Conservation (phyloP, 2,797 vertebrate species). For the Anguilla marmorata region DNA sequence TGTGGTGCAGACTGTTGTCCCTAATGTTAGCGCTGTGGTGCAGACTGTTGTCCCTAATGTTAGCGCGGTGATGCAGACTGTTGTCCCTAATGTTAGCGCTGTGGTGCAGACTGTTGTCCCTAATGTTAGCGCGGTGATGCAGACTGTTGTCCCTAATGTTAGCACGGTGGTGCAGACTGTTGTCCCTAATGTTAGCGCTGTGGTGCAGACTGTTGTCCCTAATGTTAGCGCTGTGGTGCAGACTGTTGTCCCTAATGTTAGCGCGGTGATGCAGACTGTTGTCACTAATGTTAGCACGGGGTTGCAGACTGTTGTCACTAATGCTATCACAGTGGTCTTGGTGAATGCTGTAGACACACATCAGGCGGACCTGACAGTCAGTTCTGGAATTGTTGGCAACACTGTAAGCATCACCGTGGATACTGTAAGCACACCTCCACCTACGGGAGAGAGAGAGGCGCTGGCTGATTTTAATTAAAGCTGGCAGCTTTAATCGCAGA, state of each 20-base stretch:
- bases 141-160: background rate
- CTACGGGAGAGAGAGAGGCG: conserved; percentile 22
- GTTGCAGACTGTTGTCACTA: background rate
- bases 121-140: background rate
- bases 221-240: background rate
- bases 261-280: background rate
- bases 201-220: too few relatives aligned
- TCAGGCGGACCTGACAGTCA: background rate
- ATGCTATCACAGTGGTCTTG: background rate
- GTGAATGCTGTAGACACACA: background rate
- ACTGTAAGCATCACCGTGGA: background rate
- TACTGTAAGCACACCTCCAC: conserved; percentile 27
- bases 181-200: too few relatives aligned
- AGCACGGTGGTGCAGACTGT: background rate
- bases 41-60: too few relatives aligned
- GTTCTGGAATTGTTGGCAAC: background rate
- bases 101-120: background rate
- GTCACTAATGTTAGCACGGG: background rate
- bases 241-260: background rate
- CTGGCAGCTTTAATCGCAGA: conserved; percentile 65
- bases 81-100: too few relatives aligned
- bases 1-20: too few relatives aligned
- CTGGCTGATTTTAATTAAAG: conserved; percentile 61
- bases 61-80: too few relatives aligned
- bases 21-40: too few relatives aligned